These are phyloP conservation scores for Lateolabrax maculatus DNA, from an alignment of 2,797 vertebrate species.

Conservation along the genomic window DNA sequence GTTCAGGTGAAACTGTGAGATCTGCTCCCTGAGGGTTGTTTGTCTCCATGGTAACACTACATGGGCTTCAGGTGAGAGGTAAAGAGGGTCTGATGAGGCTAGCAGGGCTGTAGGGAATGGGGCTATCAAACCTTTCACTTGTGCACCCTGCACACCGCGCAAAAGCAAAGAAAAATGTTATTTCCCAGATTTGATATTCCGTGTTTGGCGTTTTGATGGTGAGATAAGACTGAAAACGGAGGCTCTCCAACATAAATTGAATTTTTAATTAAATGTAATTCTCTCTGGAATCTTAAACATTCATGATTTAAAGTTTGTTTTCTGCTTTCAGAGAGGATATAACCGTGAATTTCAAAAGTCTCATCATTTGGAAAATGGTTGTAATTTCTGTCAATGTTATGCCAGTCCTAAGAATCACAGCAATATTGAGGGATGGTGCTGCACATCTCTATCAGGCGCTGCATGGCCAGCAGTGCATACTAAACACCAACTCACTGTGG, in stretches of 20 bases:
- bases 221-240: neutral
- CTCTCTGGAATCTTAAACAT: neutral
- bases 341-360: neutral
- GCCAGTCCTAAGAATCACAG: slow-evolving; percentile 44
- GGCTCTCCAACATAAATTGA: neutral
- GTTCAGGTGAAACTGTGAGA: slow-evolving; percentile 56
- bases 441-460: slow-evolving; percentile 72
- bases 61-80: slow-evolving; percentile 86
- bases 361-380: slow-evolving; percentile 34
- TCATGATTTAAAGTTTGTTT: slow-evolving; percentile 12
- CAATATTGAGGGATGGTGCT: slow-evolving; percentile 53
- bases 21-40: slow-evolving; percentile 86
- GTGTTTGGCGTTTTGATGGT: slow-evolving; percentile 1
- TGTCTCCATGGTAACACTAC: slow-evolving; percentile 92
- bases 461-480: slow-evolving; percentile 75
- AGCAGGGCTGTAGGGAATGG: slow-evolving; percentile 82
- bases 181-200: slow-evolving; percentile 19
- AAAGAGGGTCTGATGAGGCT: slow-evolving; percentile 73
- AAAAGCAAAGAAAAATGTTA: slow-evolving; percentile 26
- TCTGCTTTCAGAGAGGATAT: neutral
- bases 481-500: slow-evolving; percentile 68
- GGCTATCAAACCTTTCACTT: slow-evolving; percentile 61
- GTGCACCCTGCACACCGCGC: slow-evolving; percentile 29
- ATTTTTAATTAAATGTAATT: too few species aligned
- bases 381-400: slow-evolving; percentile 48